These are phyloP conservation scores for Sitta carolinensis DNA, from an alignment of 2,797 vertebrate genomes.

Conservation along the genomic window DNA sequence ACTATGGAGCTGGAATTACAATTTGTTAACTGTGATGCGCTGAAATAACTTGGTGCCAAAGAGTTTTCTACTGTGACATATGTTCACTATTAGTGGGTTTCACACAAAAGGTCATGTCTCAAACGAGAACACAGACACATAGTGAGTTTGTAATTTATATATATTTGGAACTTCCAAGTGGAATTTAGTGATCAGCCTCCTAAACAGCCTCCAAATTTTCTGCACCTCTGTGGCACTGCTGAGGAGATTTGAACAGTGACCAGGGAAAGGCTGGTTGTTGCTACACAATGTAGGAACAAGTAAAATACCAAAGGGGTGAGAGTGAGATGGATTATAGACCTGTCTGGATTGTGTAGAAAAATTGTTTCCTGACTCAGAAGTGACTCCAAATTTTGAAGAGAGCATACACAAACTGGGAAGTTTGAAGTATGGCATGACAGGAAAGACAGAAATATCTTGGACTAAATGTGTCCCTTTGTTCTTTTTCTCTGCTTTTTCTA, in stretches of 20 bases:
- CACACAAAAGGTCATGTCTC: conserved; percentile 39
- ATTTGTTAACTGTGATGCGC: conserved; percentile 48
- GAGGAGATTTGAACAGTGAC: background rate
- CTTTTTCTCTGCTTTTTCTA: background rate
- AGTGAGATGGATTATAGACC: background rate
- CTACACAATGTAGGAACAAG: background rate
- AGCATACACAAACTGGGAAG: background rate
- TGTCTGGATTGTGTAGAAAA: background rate
- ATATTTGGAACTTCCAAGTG: conserved; percentile 16
- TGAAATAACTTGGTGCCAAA: conserved; percentile 63
- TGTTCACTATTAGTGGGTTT: conserved; percentile 41
- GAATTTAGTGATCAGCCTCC: background rate
- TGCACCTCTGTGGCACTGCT: background rate
- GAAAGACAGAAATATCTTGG: background rate
- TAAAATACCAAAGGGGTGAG: background rate
- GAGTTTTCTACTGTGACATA: conserved; percentile 42
- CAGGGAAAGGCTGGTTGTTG: background rate
- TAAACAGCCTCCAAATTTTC: background rate
- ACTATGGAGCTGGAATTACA: conserved; percentile 65
- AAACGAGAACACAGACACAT: background rate
- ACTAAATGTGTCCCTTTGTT: background rate
- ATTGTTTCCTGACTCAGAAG: background rate
- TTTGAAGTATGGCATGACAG: background rate
- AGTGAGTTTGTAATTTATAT: conserved; percentile 3
- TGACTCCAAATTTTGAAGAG: background rate